Evolutionary conservation across 2,797 vertebrate genomes (phyloP).

Genomic region (Macropodus opercularis): DNA sequence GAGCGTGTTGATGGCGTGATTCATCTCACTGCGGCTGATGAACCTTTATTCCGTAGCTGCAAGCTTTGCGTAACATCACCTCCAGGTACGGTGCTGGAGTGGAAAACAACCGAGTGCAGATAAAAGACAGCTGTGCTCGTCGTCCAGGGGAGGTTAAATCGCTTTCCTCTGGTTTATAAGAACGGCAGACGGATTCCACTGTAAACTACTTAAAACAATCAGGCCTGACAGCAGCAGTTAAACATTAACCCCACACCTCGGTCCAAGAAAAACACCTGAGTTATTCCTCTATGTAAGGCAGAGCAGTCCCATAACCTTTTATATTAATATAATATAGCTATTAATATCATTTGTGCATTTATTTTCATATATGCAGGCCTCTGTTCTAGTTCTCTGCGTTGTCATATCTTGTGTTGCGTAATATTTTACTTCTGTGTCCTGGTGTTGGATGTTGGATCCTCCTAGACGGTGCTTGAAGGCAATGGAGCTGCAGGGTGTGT

Average conservation of each 20-base stretch:
- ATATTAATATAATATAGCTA: slow-evolving; percentile 9
- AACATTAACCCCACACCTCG: slow-evolving; percentile 18
- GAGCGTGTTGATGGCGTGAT: too few species aligned
- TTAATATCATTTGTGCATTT: not conserved
- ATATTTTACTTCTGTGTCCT: too few species aligned
- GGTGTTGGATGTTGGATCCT: slow-evolving; percentile 27
- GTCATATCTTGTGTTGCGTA: too few species aligned
- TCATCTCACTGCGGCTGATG: too few species aligned
- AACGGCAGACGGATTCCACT: slow-evolving; percentile 8
- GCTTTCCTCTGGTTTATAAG: slow-evolving; percentile 18
- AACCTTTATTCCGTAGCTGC: too few species aligned
- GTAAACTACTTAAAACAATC: slow-evolving; percentile 14
- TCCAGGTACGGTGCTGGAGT: too few species aligned
- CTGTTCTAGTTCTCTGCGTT: too few species aligned
- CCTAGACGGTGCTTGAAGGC: slow-evolving; percentile 52
- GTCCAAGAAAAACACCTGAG: slow-evolving; percentile 34
- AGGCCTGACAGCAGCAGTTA: slow-evolving; percentile 15
- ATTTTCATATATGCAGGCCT: too few species aligned
- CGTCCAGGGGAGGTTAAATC: slow-evolving; percentile 8
- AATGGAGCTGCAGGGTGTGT: slow-evolving; percentile 44
- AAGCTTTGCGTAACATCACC: too few species aligned
- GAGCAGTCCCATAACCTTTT: slow-evolving; percentile 28
- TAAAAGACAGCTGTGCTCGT: slow-evolving; percentile 15
- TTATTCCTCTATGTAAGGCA: slow-evolving; percentile 20
- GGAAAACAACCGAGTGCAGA: slow-evolving; percentile 10